Evolutionary conservation across 2,888 invertebrate genomes (phyloP), one percentile per base, ranked within the genome.

Genomic region (Nasonovia ribisnigri): DNA sequence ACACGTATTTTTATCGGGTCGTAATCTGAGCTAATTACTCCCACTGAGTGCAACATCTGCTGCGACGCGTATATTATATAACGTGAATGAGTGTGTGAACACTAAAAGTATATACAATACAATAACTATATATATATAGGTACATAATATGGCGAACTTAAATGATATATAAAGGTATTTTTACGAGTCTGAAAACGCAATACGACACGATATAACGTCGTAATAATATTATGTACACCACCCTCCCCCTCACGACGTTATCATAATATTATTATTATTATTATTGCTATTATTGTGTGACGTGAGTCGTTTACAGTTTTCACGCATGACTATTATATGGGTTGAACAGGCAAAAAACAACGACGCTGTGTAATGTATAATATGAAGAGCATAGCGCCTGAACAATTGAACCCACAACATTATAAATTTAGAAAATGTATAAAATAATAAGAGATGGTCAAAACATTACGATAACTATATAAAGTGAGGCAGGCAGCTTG

Each of bases 1-100:
- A 86, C 92, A 92, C 92, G 88, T 88, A 77, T 92, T 92, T 93
- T 93, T 93, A 93, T 93, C 93, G 54, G 93, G 43, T 26, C 36
- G 67, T 84, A 90, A 93, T 93, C 93, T 93, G 93, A 93, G 93
- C 90, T 93, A 93, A 93, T 93, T 93, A 93, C 93, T 93, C 60
- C 84, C 93, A 43, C 48, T 48, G 51, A 36, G 60, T 67, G 46
- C 60, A 36, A 87, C 92, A 51, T 48, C 88, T 51, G 91, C 91
- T 46, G 54, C 67, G 67, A 77, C 36, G 20, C 20, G 8, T 77
- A 77, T 36, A 36, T 5, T 20, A 13, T n/a, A 67, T 43, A 24
- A 20, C 11, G 57, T 60, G 86, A 10, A 48, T 46, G 48, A 5
- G 77, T 36, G 57, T 46, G 84, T 26, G 46, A 84, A 57, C 11